Percentiles rank a stretch among this genome's conserved stretches.
Conservation (phyloP, 2,113 vertebrate species). For the Corythornis madagascariensis region DNA sequence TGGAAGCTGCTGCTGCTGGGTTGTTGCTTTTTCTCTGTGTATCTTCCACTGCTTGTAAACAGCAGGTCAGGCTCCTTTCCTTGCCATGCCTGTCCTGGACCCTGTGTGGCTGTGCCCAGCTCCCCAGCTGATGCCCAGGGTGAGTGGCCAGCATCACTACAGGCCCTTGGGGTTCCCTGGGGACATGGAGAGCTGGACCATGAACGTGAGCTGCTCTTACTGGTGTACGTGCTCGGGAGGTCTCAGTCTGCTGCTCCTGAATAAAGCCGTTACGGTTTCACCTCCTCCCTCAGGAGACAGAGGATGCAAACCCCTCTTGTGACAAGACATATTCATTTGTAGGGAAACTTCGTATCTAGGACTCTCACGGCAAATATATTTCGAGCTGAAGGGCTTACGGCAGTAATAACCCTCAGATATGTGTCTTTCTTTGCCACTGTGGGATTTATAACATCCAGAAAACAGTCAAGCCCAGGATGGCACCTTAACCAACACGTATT, state of each 20-base stretch:
- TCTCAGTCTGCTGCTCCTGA: background rate
- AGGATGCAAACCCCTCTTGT: background rate
- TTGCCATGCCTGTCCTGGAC: rapidly evolving
- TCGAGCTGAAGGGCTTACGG: background rate
- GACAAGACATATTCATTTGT: background rate
- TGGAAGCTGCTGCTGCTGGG: background rate
- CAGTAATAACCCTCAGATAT: background rate
- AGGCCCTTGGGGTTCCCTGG: background rate
- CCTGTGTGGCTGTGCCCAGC: rapidly evolving
- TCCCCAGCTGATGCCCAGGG: rapidly evolving
- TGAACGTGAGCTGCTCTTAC: rapidly evolving
- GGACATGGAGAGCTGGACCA: background rate
- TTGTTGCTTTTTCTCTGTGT: rapidly evolving
- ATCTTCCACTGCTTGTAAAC: rapidly evolving
- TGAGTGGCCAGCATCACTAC: rapidly evolving
- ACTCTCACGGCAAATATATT: background rate
- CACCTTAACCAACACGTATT: background rate
- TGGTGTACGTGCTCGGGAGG: background rate
- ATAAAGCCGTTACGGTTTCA: background rate
- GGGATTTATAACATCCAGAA: slow-evolving; percentile 26
- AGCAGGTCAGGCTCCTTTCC: rapidly evolving
- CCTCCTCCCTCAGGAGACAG: background rate
- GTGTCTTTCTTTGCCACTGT: background rate
- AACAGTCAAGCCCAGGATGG: background rate
- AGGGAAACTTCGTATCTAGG: background rate